Base-by-base conservation (phyloP, 2,797 vertebrate species). In the Sebastes itinus region DNA sequence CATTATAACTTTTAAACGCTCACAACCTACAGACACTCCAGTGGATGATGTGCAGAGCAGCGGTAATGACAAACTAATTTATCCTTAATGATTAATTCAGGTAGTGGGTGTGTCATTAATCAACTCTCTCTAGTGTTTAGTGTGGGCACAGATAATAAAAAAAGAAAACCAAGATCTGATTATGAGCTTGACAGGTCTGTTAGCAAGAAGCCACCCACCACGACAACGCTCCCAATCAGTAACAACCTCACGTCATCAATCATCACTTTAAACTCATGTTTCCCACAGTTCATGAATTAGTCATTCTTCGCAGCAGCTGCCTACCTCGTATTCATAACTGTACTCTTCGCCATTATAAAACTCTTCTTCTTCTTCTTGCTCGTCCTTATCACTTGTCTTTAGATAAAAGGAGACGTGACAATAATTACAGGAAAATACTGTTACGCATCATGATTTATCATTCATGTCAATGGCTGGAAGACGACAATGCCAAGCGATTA, bases 281-380 rank as follows among this genome's bases (percentile, higher is more conserved):
- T 67, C 80, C 75, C 72, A 73, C 78, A 18, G 72, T 46, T 77
- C 35, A 4, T 32, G 22, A 73, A 82, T 86, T 84, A 84, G 72
- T 86, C 69, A 90, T 69, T 72, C 55, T 18, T 2, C 9, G 27
- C 72, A 28, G 60, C 38, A 6, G 72, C 72, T 81, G 79, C 90
- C 90, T 88, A 96, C 96, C 94, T 95, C 93, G 6, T 95, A 94
- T 54, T 95, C 93, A 87, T 93, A 87, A 73, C 72, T 84, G 88
- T 94, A 89, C 46, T 93, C 93, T 80, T 92, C 93, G 4, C 42
- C 71, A 0, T 92, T 67, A 78, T 92, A 82, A 79, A 84, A 81
- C 61, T 92, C 87, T 52, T 92, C 92, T 10, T 83, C 61, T 64
- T 88, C 89, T 52, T 90, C 88, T 61, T 82, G 79, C 22, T 68